Conservation (phyloP, 2,888 invertebrate species). For the Epinotia demarniana region DNA sequence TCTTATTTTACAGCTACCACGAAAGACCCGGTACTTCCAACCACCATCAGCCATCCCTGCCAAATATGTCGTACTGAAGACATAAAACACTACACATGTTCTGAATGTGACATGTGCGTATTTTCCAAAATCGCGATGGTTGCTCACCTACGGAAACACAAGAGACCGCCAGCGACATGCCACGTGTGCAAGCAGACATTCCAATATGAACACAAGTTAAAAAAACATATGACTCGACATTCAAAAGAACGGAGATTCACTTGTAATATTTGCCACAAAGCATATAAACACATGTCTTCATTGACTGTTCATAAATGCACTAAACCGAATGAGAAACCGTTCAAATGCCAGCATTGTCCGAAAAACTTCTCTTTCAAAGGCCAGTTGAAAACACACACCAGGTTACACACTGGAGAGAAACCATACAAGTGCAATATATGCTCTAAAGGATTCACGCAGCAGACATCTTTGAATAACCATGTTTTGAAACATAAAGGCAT, state of each 20-base stretch:
- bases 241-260: neutral
- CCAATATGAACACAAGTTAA: neutral
- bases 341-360: conserved; percentile 2
- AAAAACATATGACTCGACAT: neutral
- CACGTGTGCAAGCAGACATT: neutral
- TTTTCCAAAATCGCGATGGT: neutral
- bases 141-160: neutral
- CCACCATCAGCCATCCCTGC: neutral
- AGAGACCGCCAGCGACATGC: neutral
- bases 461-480: conserved; percentile 20
- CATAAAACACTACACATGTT: neutral
- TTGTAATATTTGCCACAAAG: neutral
- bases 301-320: neutral
- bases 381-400: neutral
- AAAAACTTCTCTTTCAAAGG: conserved; percentile 3
- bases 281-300: neutral
- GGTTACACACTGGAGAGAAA: conserved; percentile 7
- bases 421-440: conserved; percentile 2
- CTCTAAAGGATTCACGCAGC: neutral
- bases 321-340: neutral
- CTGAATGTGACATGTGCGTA: neutral
- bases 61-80: neutral
- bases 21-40: neutral
- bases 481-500: neutral
- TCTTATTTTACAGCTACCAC: neutral